Percentiles rank a stretch among this genome's conserved stretches.
Evolutionary conservation across 1,140 invertebrate genomes (phyloP).

Genomic region (Gonioctena quinquepunctata): DNA sequence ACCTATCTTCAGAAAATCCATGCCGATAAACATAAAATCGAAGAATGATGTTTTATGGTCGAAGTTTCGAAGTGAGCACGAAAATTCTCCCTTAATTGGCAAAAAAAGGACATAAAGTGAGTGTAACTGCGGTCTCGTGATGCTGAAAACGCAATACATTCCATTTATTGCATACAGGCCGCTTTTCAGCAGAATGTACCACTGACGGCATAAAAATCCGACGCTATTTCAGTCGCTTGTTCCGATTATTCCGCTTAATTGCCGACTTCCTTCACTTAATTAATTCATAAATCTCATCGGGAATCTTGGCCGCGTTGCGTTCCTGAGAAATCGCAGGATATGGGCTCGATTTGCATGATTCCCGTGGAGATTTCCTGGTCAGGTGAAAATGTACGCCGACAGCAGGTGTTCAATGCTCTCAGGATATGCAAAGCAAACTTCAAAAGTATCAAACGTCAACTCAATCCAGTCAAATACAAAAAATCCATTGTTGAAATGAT

Average conservation of each 20-base stretch:
- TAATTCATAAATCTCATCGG: constrained; percentile 9
- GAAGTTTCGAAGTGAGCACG: neutral
- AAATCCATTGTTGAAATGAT: too few relatives aligned
- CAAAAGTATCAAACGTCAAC: too few relatives aligned
- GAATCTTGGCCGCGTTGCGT: neutral
- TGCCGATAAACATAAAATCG: neutral
- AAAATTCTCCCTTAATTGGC: constrained; percentile 1
- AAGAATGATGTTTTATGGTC: neutral
- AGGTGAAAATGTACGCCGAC: neutral
- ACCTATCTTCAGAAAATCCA: too few relatives aligned
- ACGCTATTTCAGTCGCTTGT: constrained; percentile 3
- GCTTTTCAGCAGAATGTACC: neutral
- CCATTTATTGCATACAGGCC: neutral
- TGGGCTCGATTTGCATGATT: neutral
- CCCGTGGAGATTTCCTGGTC: neutral
- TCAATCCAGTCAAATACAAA: too few relatives aligned
- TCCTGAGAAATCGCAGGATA: neutral
- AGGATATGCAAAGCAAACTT: too few relatives aligned
- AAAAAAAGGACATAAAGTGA: constrained; percentile 2
- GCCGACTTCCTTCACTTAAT: constrained; percentile 4
- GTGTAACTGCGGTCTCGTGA: neutral
- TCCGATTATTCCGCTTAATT: constrained; percentile 11
- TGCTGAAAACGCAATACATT: neutral
- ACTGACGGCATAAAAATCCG: neutral
- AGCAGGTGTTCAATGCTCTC: too few relatives aligned